Base-by-base conservation (phyloP, 2,797 vertebrate species). In the Typhlichthys eigenmanni region DNA sequence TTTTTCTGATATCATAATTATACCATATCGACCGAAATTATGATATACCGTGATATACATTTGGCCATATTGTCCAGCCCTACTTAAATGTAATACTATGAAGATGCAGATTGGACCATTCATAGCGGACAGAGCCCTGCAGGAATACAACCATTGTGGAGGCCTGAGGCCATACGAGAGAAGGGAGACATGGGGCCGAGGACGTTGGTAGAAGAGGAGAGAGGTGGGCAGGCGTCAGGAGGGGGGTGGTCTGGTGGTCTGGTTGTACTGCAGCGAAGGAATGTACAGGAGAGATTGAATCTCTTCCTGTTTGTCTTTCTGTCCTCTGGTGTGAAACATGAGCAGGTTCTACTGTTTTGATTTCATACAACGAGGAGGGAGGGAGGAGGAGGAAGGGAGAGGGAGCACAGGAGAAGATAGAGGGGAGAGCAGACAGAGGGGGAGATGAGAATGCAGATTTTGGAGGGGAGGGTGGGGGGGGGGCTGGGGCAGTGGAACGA, bases 281-380 rank as follows among this genome's bases (percentile, higher is more conserved):
- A 79, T 78, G 75, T 64, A 65, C 72, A 50, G 48, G 71, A 64
- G 55, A 72, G 69, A 81, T 76, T 62, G 60, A 80, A 71, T 76
- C 55, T 80, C 68, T 79, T 75, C 45, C 63, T 81, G 71, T 80
- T 78, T 79, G 75, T 63, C 58, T 45, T 52, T 53, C 47, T 34
- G 64, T 74, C n/a, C 59, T 63, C 52, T 78, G 71, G 60, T 76
- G 74, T 78, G 83, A 71, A 78, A 77, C 69, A 68, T 2, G 52
- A 71, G 62, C 58, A 75, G 65, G 46, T 54, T 68, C 60, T 60
- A 55, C 55, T 74, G 66, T 71, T 67, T 78, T 49, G 66, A 74
- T 69, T 72, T 59, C 49, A 19, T 56, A 47, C 60, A 50, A 55
- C 64, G 38, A 51, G 47, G 57, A 68, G 17, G 19, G 64, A 63